Evolutionary conservation across 2,113 vertebrate genomes (phyloP).

Genomic region (Siniperca chuatsi): DNA sequence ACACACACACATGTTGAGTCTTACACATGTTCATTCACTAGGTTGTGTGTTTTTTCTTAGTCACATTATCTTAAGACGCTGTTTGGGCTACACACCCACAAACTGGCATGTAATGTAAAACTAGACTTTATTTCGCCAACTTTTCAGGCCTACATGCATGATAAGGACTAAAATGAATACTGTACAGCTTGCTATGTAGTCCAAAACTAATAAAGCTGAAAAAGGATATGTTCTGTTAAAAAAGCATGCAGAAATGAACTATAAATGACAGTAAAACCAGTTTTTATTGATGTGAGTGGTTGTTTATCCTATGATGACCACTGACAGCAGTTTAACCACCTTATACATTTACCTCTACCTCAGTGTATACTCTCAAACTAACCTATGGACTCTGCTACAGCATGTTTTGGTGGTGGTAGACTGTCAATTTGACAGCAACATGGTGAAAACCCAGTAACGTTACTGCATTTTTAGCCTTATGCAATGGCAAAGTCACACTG

Average conservation of each 20-base stretch:
- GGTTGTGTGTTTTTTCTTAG: neutral
- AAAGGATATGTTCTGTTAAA: neutral
- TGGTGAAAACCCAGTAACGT: slow-evolving; percentile 25
- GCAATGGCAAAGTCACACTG: slow-evolving; percentile 72
- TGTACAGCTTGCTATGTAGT: neutral
- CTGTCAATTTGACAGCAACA: slow-evolving; percentile 44
- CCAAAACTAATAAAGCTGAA: neutral
- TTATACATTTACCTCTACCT: neutral
- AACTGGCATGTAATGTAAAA: slow-evolving; percentile 1
- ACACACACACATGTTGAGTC: slow-evolving; percentile 53
- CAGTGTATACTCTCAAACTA: neutral
- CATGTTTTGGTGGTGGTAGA: slow-evolving; percentile 32
- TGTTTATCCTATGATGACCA: neutral
- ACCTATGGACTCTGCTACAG: slow-evolving; percentile 12
- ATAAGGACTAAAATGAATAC: neutral
- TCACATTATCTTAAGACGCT: neutral
- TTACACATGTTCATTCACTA: slow-evolving; percentile 27
- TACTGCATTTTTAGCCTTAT: slow-evolving; percentile 60
- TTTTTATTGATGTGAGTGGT: neutral
- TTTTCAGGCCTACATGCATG: neutral
- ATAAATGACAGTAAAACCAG: neutral
- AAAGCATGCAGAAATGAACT: neutral
- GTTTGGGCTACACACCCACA: slow-evolving; percentile 15
- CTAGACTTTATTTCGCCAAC: slow-evolving; percentile 3
- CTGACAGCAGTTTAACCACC: neutral